Conservation (phyloP, 2,888 invertebrate genomes). For the Malacosoma neustria region DNA sequence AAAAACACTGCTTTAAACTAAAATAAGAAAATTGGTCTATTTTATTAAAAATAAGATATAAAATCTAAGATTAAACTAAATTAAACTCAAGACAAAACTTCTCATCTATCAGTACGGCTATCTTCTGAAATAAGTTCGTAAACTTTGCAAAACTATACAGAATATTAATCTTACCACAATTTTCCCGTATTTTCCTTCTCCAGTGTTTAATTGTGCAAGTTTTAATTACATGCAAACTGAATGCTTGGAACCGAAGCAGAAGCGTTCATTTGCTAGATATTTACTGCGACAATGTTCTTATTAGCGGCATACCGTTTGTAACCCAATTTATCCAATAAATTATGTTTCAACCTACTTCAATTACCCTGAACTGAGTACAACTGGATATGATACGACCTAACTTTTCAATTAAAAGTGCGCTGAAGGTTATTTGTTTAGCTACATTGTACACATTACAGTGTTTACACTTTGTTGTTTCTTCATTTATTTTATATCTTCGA, state of each 20-base stretch:
- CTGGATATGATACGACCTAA: not conserved
- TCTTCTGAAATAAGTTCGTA: conserved; percentile 34
- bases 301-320: conserved; percentile 18
- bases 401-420: conserved; percentile 3
- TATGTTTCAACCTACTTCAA: not conserved
- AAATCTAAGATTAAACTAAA: not conserved
- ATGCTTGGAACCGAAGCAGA: conserved; percentile 33
- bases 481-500: too few relatives aligned
- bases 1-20: too few relatives aligned
- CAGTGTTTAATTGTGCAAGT: conserved; percentile 61
- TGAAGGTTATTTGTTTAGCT: conserved; percentile 14
- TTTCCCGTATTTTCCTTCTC: conserved; percentile 56
- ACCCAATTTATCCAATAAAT: not conserved
- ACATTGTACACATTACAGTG: conserved; percentile 13
- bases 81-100: not conserved
- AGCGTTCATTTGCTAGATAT: conserved; percentile 30
- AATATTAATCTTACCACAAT: conserved; percentile 66
- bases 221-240: conserved; percentile 62
- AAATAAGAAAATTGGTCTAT: too few relatives aligned
- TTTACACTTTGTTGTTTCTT: conserved; percentile 10
- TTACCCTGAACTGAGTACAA: not conserved
- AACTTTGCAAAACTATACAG: conserved; percentile 49
- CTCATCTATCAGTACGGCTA: conserved; percentile 21
- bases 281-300: conserved; percentile 33
- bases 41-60: too few relatives aligned